Percentiles rank a stretch among this genome's conserved stretches.
Evolutionary conservation across 2,888 invertebrate genomes (phyloP).

Genomic region (Charanyca ferruginea): DNA sequence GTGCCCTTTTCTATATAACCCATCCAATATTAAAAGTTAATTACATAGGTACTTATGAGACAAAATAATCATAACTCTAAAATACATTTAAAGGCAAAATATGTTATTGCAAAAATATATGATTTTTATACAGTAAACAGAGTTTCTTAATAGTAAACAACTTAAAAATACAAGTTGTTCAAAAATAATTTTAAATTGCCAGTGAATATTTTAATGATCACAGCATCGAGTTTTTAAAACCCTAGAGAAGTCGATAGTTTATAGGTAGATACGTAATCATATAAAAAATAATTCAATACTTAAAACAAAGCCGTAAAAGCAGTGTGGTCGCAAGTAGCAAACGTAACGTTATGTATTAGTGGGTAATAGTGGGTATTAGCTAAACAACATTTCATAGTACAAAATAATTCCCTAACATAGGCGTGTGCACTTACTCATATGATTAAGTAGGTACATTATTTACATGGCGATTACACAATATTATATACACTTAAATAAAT

Average conservation of each 20-base stretch:
- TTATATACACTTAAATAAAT: conserved; percentile 60
- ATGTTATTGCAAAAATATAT: background rate
- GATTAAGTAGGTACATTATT: conserved; percentile 71
- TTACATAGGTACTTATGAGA: background rate
- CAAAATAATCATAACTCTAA: background rate
- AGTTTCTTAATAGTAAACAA: conserved; percentile 4
- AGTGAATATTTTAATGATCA: conserved; percentile 27
- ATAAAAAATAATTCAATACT: conserved; percentile 34
- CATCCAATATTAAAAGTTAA: background rate
- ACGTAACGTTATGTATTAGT: conserved; percentile 18
- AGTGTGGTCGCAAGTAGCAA: conserved; percentile 22
- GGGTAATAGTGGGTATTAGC: conserved; percentile 38
- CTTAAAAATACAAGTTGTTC: background rate
- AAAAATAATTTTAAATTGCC: conserved; percentile 10
- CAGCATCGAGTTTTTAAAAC: conserved; percentile 31
- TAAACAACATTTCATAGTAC: conserved; percentile 75
- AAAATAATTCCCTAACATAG: conserved; percentile 56
- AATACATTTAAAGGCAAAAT: conserved; percentile 19
- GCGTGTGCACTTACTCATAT: conserved; percentile 61
- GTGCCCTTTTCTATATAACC: background rate
- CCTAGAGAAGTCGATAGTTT: conserved; percentile 14
- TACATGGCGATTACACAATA: conserved; percentile 67
- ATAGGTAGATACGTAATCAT: conserved; percentile 20
- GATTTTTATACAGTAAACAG: background rate
- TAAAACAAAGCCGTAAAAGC: conserved; percentile 37